Conservation (phyloP, 2,797 vertebrate genomes). For the Mormyrops attenuatus region DNA sequence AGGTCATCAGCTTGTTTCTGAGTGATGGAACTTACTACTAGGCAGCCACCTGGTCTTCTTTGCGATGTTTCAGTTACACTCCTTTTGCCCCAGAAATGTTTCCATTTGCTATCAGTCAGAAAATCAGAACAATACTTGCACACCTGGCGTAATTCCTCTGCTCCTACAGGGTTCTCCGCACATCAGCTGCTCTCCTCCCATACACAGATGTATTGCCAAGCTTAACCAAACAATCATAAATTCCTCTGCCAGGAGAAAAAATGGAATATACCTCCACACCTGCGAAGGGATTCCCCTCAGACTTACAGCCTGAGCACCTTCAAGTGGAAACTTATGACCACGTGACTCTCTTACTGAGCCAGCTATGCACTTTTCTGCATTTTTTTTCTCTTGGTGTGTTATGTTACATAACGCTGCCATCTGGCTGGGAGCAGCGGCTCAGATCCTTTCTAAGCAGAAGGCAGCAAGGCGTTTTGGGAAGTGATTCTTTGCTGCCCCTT, state of each 20-base stretch:
- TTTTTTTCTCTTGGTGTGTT: constrained; percentile 33
- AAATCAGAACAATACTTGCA: constrained; percentile 55
- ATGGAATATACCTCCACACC: constrained; percentile 37
- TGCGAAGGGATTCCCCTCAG: constrained; percentile 45
- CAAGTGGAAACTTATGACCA: constrained; percentile 40
- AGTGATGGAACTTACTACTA: neutral
- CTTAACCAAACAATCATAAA: constrained; percentile 48
- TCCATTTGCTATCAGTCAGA: constrained; percentile 47
- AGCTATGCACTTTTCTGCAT: constrained; percentile 27
- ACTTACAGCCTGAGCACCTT: constrained; percentile 30
- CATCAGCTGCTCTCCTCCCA: constrained; percentile 30
- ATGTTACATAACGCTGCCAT: constrained; percentile 40
- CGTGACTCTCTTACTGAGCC: constrained; percentile 39
- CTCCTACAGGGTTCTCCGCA: constrained; percentile 28
- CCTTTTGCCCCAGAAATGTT: constrained; percentile 36
- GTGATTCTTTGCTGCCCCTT: neutral
- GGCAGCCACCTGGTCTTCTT: neutral
- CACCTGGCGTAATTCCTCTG: constrained; percentile 53
- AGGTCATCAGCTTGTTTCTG: neutral
- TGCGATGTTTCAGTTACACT: neutral
- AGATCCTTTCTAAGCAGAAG: neutral
- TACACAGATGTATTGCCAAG: constrained; percentile 37
- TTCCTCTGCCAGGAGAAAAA: constrained; percentile 45
- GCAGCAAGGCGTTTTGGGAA: neutral
- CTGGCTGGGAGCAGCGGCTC: constrained; percentile 33